Evolutionary conservation across 2,888 invertebrate species (phyloP).

Genomic region (Eupeodes luniger): DNA sequence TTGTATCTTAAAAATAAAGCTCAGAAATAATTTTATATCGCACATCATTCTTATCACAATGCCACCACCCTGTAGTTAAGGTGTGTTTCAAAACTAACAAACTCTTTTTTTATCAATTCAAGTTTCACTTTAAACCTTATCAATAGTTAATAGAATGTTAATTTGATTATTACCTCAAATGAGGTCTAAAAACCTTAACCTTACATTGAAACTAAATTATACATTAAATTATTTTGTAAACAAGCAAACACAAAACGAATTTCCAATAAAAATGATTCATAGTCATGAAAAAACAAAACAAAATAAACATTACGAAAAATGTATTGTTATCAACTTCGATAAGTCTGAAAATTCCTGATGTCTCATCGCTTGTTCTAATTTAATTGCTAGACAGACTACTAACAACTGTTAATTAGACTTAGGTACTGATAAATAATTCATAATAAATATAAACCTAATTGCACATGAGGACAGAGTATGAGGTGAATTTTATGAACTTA

Average conservation of each 20-base stretch:
- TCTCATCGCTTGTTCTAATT: not conserved
- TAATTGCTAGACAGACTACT: not conserved
- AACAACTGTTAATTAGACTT: not conserved
- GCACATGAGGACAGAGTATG: too few species aligned
- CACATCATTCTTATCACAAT: too few species aligned
- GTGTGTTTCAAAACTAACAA: too few species aligned
- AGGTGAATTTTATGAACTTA: too few species aligned
- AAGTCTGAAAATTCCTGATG: not conserved
- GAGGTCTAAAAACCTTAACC: not conserved
- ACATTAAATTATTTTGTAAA: not conserved
- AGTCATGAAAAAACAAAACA: not conserved
- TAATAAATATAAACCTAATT: not conserved
- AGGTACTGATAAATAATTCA: not conserved
- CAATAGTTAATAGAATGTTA: not conserved
- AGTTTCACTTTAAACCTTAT: too few species aligned
- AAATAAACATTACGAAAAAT: not conserved
- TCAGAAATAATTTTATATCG: too few species aligned
- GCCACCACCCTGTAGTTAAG: too few species aligned
- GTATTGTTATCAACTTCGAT: constrained; percentile 2
- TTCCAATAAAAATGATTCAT: not conserved
- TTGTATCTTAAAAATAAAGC: too few species aligned
- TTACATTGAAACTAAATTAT: not conserved
- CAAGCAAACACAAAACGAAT: too few species aligned
- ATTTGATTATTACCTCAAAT: not conserved
- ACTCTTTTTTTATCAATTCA: too few species aligned